A percentile compares a stretch with the other conserved stretches of the same genome.
These are phyloP conservation scores for Ceyx cyanopectus DNA, from an alignment of 2,113 vertebrate genomes.

Conservation along the genomic window DNA sequence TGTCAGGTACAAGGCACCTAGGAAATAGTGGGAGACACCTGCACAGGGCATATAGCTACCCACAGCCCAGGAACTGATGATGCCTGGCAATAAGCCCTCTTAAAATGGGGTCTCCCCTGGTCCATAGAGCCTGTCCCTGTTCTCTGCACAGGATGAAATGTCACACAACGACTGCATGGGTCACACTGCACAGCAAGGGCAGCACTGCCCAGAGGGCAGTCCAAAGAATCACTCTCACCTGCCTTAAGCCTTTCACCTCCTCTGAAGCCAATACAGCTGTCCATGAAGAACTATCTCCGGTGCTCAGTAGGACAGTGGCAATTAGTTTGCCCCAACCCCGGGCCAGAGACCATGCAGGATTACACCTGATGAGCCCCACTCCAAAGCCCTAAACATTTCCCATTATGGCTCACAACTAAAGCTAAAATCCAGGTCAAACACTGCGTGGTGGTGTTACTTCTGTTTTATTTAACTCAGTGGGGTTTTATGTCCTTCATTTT, in stretches of 20 bases:
- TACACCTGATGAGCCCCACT: not conserved
- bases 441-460: not conserved
- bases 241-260: not conserved
- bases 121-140: not conserved
- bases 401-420: not conserved
- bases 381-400: not conserved
- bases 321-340: not conserved
- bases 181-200: not conserved
- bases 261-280: not conserved
- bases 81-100: not conserved
- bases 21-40: not conserved
- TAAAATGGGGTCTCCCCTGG: not conserved
- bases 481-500: constrained; percentile 18
- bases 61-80: not conserved
- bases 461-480: not conserved
- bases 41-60: not conserved
- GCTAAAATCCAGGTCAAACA: constrained; percentile 29
- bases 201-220: not conserved
- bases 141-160: not conserved
- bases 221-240: not conserved
- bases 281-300: not conserved
- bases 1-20: rapidly evolving
- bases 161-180: rapidly evolving
- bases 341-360: not conserved
- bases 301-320: not conserved